These are phyloP conservation scores for Paradoxurus hermaphroditus DNA, from an alignment of 2,113 vertebrate genomes.

Conservation along the genomic window DNA sequence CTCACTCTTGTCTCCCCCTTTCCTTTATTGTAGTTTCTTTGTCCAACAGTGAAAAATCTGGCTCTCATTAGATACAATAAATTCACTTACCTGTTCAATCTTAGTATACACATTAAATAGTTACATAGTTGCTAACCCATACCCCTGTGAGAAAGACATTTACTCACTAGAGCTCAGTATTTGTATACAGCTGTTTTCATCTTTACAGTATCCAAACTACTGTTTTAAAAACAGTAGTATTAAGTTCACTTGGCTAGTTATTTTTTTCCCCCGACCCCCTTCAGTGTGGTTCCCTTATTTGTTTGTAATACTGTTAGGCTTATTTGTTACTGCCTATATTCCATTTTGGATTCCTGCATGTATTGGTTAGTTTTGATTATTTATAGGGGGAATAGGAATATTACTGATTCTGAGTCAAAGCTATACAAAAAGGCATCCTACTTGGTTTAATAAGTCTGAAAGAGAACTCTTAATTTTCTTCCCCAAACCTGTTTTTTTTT, in stretches of 20 bases:
- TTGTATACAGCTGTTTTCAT: background rate
- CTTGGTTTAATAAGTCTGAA: background rate
- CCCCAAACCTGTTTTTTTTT: background rate
- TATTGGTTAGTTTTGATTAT: background rate
- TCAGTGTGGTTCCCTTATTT: background rate
- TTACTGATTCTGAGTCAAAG: background rate
- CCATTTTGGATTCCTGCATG: constrained; percentile 1
- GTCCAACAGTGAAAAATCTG: background rate
- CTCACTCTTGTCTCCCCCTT: background rate
- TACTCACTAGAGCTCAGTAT: background rate
- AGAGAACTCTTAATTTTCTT: background rate
- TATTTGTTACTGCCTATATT: background rate
- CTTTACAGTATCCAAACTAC: background rate
- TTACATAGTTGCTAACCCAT: background rate
- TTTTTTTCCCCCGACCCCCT: background rate
- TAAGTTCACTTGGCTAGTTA: background rate
- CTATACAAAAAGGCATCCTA: background rate
- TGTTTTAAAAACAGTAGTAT: background rate
- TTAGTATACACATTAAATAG: background rate
- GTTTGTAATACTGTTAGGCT: background rate
- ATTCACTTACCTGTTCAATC: background rate
- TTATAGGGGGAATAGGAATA: background rate
- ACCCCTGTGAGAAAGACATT: background rate
- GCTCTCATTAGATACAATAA: background rate
- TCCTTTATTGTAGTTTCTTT: background rate